phyloP scores from a whole-genome alignment of 2,113 vertebrate genomes.

The Diphyllodes magnificus region DNA sequence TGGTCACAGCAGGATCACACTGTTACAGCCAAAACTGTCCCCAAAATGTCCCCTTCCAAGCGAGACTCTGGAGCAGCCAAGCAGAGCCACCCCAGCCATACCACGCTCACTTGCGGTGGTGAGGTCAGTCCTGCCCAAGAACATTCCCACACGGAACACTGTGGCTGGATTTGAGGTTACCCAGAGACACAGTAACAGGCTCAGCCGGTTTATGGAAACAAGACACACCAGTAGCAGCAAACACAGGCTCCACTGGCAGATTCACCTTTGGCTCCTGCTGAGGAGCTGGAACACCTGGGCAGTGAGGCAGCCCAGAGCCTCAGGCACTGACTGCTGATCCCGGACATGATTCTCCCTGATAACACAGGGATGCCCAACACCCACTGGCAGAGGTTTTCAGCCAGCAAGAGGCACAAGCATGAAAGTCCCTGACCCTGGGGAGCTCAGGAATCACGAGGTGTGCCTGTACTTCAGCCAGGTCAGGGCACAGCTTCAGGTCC shows the following conservation, averaged over 20 bases:
- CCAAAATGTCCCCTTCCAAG: neutral
- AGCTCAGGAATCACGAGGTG: neutral
- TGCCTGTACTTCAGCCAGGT: neutral
- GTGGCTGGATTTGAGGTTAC: neutral
- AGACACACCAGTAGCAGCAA: neutral
- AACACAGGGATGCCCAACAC: too few species aligned
- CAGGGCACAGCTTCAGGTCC: neutral
- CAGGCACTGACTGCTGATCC: accelerated
- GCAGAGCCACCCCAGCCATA: neutral
- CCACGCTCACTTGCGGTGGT: accelerated
- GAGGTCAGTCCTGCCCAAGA: neutral
- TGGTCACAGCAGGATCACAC: neutral
- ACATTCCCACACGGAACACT: neutral
- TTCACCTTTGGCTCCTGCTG: neutral
- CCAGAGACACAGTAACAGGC: neutral
- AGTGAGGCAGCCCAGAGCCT: neutral
- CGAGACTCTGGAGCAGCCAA: neutral
- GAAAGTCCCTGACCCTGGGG: accelerated
- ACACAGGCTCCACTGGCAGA: neutral
- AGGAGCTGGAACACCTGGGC: neutral
- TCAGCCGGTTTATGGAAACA: neutral
- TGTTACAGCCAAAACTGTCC: neutral
- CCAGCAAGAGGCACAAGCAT: neutral
- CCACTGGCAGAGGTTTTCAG: neutral
- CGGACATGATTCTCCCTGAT: neutral